These are phyloP conservation scores for Typhlichthys eigenmanni DNA, from an alignment of 2,797 vertebrate species.

Conservation along the genomic window DNA sequence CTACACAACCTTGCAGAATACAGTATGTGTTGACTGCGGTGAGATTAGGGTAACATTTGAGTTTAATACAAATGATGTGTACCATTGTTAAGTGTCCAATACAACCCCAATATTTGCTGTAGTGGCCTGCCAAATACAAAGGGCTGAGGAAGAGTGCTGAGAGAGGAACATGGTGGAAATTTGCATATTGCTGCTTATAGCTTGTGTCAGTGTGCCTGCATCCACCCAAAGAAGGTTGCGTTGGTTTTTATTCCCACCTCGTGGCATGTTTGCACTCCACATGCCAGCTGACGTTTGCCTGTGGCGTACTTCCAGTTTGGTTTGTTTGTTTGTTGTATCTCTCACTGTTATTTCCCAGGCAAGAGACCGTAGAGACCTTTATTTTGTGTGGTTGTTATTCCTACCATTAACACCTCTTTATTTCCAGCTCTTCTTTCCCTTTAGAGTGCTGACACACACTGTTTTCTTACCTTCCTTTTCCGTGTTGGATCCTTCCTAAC, in stretches of 20 bases:
- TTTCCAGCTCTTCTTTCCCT: conserved; percentile 75
- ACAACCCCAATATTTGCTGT: too few species aligned
- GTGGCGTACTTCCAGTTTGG: conserved; percentile 60
- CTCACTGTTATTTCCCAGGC: conserved; percentile 58
- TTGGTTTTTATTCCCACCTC: not conserved
- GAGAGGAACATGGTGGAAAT: too few species aligned
- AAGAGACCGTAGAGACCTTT: conserved; percentile 59
- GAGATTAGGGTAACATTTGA: too few species aligned
- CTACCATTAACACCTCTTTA: conserved; percentile 73
- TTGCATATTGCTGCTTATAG: too few species aligned
- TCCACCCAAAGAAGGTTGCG: not conserved
- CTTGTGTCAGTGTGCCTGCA: conserved; percentile 1
- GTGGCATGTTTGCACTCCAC: not conserved
- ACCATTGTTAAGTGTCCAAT: too few species aligned
- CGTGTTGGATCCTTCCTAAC: not conserved
- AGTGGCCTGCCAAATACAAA: too few species aligned
- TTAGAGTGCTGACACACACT: conserved; percentile 60
- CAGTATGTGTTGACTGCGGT: too few species aligned
- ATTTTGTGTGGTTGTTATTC: conserved; percentile 41
- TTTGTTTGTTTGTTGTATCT: conserved; percentile 11
- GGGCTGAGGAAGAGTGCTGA: too few species aligned
- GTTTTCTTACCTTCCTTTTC: conserved; percentile 13
- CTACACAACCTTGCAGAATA: too few species aligned
- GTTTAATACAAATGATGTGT: too few species aligned
- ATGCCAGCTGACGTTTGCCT: conserved; percentile 58